phyloP scores from a whole-genome alignment of 2,113 vertebrate genomes.

The Pachycephala philippinensis region DNA sequence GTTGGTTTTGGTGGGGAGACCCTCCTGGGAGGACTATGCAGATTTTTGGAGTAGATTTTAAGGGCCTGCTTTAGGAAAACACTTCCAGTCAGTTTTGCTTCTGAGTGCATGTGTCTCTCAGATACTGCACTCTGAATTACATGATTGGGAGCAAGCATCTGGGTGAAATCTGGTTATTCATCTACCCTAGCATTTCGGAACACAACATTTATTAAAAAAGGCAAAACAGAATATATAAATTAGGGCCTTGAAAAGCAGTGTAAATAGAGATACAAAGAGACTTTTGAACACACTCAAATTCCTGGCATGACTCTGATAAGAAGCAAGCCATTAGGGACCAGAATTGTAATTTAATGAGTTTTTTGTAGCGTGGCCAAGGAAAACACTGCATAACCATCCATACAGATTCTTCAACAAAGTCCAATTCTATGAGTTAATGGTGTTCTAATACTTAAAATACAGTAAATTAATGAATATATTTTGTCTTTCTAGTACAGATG shows the following conservation, averaged over 20 bases:
- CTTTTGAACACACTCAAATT: constrained; percentile 18
- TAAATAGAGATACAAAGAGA: constrained; percentile 13
- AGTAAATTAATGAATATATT: background rate
- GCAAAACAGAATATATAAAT: background rate
- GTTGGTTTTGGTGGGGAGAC: background rate
- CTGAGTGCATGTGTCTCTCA: background rate
- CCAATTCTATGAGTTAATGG: background rate
- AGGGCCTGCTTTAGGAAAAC: background rate
- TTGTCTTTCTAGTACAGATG: background rate
- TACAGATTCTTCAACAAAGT: background rate
- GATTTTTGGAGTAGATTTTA: background rate
- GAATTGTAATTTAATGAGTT: background rate
- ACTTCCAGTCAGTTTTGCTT: background rate
- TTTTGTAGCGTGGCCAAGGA: background rate
- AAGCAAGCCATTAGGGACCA: background rate
- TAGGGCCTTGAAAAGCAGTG: background rate
- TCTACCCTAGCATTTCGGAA: background rate
- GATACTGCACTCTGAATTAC: background rate
- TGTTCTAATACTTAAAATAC: background rate
- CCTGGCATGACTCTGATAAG: constrained; percentile 10
- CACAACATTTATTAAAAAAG: background rate
- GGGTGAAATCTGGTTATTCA: background rate
- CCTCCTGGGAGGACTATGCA: background rate
- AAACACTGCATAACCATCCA: background rate
- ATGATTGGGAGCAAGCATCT: background rate